Conservation (phyloP, 2,888 invertebrate species). For the Nomada lathburiana region DNA sequence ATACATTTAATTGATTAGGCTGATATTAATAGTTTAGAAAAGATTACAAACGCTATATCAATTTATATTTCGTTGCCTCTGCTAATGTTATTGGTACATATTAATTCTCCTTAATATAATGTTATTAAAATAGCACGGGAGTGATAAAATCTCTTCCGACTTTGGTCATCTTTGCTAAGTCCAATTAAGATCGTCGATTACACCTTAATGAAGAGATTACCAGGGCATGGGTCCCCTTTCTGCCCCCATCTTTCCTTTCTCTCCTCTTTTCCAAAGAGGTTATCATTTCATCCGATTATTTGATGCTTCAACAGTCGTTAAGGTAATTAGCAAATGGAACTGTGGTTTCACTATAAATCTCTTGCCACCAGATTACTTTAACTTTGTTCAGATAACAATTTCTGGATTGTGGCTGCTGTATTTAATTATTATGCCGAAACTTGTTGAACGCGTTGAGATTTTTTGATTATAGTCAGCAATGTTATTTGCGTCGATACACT, state of each 20-base stretch:
- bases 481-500: neutral
- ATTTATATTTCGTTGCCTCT: neutral
- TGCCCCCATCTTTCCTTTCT: neutral
- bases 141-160: neutral
- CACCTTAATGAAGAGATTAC: conserved; percentile 41
- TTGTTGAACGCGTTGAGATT: neutral
- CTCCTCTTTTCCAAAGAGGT: conserved; percentile 12
- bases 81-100: neutral
- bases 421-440: neutral
- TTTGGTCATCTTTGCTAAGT: conserved; percentile 15
- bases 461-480: neutral
- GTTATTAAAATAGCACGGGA: neutral
- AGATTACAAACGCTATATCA: too few species aligned
- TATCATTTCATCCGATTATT: conserved; percentile 43
- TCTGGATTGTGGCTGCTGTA: neutral
- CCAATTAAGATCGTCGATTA: conserved; percentile 40
- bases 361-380: conserved; percentile 66
- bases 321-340: conserved; percentile 73
- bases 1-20: too few species aligned
- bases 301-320: conserved; percentile 69
- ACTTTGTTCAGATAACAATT: conserved; percentile 46
- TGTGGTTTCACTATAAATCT: conserved; percentile 59
- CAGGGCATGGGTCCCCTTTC: conserved; percentile 10
- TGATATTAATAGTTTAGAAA: too few species aligned
- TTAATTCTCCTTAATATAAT: neutral